These are phyloP conservation scores for Phalanger gymnotis DNA, from an alignment of 2,797 vertebrate genomes.

Conservation along the genomic window DNA sequence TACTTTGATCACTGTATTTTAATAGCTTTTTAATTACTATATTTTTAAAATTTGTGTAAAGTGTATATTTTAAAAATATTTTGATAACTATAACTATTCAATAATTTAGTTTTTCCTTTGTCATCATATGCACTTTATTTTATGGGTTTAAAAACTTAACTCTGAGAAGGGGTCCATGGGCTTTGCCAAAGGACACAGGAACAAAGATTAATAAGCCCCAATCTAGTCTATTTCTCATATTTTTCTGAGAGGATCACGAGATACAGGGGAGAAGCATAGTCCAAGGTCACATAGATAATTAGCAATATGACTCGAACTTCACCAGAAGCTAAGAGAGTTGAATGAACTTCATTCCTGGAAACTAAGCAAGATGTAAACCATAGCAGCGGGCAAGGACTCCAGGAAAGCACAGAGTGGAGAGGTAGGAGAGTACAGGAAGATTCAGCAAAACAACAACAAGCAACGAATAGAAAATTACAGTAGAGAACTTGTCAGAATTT, in stretches of 20 bases:
- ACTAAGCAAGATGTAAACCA: not conserved
- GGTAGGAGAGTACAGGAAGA: not conserved
- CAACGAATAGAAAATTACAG: not conserved
- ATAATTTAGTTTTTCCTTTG: not conserved
- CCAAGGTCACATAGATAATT: not conserved
- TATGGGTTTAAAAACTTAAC: not conserved
- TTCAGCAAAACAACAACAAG: not conserved
- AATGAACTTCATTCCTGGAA: not conserved
- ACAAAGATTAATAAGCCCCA: not conserved
- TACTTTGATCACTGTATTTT: not conserved
- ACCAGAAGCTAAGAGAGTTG: not conserved
- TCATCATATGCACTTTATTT: not conserved
- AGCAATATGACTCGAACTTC: not conserved
- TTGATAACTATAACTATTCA: not conserved
- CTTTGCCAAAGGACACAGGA: not conserved
- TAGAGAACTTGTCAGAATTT: not conserved
- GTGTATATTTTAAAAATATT: not conserved
- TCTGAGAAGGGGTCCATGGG: not conserved
- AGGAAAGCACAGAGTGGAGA: not conserved
- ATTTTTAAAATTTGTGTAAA: not conserved
- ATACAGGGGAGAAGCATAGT: not conserved
- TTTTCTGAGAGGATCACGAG: not conserved
- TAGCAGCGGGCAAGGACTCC: not conserved
- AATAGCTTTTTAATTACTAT: not conserved
- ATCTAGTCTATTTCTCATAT: conserved; percentile 19